These are phyloP conservation scores for Choreutis nemorana DNA, from an alignment of 2,888 invertebrate genomes.

Conservation along the genomic window DNA sequence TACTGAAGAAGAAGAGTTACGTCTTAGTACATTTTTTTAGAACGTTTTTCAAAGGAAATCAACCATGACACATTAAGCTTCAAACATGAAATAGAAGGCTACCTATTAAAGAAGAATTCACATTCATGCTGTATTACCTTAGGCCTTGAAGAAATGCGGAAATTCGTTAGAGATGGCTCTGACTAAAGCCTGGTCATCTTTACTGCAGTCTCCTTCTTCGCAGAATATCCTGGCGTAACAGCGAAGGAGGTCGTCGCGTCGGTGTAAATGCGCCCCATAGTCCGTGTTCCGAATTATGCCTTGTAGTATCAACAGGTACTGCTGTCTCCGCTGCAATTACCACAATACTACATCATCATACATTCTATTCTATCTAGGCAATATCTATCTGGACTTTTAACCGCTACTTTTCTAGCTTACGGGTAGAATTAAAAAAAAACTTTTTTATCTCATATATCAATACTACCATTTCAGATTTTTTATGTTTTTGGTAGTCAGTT, in stretches of 20 bases:
- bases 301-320: slow-evolving; percentile 81
- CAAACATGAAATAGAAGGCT: too few species aligned
- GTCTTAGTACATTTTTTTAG: too few species aligned
- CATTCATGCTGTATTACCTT: slow-evolving; percentile 18
- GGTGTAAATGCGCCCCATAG: slow-evolving; percentile 81
- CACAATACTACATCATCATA: too few species aligned
- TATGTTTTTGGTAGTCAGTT: too few species aligned
- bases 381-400: too few species aligned
- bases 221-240: slow-evolving; percentile 88
- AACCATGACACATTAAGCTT: too few species aligned
- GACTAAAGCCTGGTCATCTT: slow-evolving; percentile 79
- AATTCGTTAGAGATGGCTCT: slow-evolving; percentile 86
- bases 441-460: too few species aligned
- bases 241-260: slow-evolving; percentile 81
- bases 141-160: slow-evolving; percentile 78
- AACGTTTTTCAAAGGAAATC: too few species aligned
- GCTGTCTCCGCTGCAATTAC: slow-evolving; percentile 71
- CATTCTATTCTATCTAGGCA: not conserved
- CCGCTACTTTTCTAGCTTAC: too few species aligned
- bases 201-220: slow-evolving; percentile 79
- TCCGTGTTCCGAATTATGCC: slow-evolving; percentile 83
- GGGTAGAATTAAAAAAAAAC: too few species aligned
- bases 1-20: too few species aligned
- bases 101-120: not conserved
- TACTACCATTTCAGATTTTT: too few species aligned